A percentile compares a stretch with the other conserved stretches of the same genome.
These are phyloP conservation scores for Ptychodera flava DNA, from an alignment of 35 echinoderm and acorn worm genomes.

Conservation along the genomic window DNA sequence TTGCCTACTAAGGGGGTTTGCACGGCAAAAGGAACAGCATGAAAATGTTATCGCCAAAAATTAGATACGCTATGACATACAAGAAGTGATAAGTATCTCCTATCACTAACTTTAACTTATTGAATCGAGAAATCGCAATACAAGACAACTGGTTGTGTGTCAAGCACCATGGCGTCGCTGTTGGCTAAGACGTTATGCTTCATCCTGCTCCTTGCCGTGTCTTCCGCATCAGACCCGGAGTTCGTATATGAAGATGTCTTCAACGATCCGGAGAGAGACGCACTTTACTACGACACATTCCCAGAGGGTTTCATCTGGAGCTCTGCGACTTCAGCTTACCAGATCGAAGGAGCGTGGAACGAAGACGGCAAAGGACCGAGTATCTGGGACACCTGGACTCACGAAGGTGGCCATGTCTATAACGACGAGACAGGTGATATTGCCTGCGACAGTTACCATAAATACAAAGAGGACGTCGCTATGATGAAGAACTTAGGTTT, in stretches of 20 bases:
- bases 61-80: no score
- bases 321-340: slow-evolving; percentile 45
- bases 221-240: neutral
- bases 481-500: slow-evolving; percentile 27
- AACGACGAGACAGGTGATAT: slow-evolving; percentile 39
- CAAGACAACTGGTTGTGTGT: no score
- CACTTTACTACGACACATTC: slow-evolving; percentile 49
- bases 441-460: slow-evolving; percentile 55
- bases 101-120: no score
- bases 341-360: slow-evolving; percentile 66
- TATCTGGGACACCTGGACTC: slow-evolving; percentile 48
- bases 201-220: neutral
- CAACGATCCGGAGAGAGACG: slow-evolving; percentile 41
- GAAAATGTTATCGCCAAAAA: no score
- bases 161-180: no score
- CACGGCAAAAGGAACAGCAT: no score
- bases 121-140: no score
- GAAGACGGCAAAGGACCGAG: slow-evolving; percentile 32
- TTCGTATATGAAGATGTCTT: slow-evolving; percentile 62
- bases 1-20: no score
- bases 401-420: slow-evolving; percentile 30
- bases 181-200: no score
- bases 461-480: slow-evolving; percentile 32
- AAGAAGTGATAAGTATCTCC: no score
- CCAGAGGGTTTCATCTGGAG: slow-evolving; percentile 49